Conservation (phyloP, 2,888 invertebrate genomes). For the Amphipyra berbera region DNA sequence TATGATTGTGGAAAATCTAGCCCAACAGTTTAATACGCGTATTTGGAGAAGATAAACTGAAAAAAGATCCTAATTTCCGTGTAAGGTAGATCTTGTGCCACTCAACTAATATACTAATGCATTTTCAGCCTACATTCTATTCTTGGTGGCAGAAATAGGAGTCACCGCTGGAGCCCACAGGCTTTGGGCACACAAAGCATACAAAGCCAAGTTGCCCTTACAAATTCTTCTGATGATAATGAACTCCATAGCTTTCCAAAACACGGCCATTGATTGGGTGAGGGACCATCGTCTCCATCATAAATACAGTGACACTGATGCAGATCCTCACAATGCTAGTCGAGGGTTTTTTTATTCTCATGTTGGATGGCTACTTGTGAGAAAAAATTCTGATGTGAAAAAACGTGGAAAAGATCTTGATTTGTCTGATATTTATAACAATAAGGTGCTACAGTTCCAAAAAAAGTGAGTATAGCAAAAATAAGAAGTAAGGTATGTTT, state of each 20-base stretch:
- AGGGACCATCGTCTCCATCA: conserved; percentile 92
- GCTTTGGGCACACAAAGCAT: conserved; percentile 70
- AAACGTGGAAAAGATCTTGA: conserved; percentile 92
- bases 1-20: too few species aligned
- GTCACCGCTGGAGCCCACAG: conserved; percentile 71
- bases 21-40: too few species aligned
- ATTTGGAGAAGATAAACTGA: too few species aligned
- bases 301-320: conserved; percentile 88
- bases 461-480: conserved; percentile 86
- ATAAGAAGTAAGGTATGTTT: neutral
- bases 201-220: conserved; percentile 70
- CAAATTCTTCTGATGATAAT: conserved; percentile 70
- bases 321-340: conserved; percentile 92
- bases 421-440: conserved; percentile 92
- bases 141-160: conserved; percentile 63
- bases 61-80: too few species aligned
- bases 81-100: too few species aligned
- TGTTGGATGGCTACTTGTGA: conserved; percentile 94
- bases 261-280: conserved; percentile 89
- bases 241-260: conserved; percentile 78
- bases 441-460: conserved; percentile 93
- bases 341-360: conserved; percentile 96
- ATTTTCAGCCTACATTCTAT: conserved; percentile 60
- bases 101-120: neutral
- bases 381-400: conserved; percentile 93